Evolutionary conservation across 2,797 vertebrate species (phyloP), one percentile per base, ranked within the genome.

Genomic region (Heterohyrax brucei): DNA sequence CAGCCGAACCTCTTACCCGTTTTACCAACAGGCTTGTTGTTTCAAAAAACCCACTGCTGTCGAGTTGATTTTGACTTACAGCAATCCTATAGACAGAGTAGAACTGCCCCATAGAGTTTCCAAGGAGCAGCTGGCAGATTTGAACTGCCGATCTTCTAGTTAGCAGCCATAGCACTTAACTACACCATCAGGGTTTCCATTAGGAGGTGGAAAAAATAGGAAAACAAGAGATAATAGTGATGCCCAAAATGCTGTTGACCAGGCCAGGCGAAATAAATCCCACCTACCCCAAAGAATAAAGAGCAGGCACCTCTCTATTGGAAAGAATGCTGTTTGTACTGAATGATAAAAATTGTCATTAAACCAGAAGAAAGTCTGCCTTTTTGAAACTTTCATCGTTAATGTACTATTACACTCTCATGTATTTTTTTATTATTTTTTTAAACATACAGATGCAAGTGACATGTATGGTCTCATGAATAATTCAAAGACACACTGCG

Each of bases 391-490:
- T 97, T 97, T 94, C 95, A 97, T 97, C 87, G 85, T 93, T 96
- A 96, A 97, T 94, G 90, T 95, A 92, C 93, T 95, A 87, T 97
- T 93, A 93, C 77, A 89, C n/a, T 79, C 85, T 85, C 10, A 1
- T 44, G 56, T 8, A 0, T 87, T 19, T n/a, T n/a, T 56, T 64
- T 3, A 46, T 5, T 61, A 4, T 2, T 87, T 93, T 87, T 87
- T 84, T 81, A 62, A 94, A 90, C 61, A 61, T 95, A 90, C 96
- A 93, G 90, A 96, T 95, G 95, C 64, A 50, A 94, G 83, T 95
- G 97, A 95, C 97, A 97, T 89, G 95, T 88, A 87, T 95, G 92
- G 78, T 66, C 83, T 97, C 92, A 97, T 98, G 83, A 96, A 97
- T 98, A 96, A 98, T 97, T 98, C 97, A 97, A 14, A 96, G 56